Evolutionary conservation across 37 sponge, comb jelly and placozoan species (phyloP).

Genomic region (Theonella swinhoei): DNA sequence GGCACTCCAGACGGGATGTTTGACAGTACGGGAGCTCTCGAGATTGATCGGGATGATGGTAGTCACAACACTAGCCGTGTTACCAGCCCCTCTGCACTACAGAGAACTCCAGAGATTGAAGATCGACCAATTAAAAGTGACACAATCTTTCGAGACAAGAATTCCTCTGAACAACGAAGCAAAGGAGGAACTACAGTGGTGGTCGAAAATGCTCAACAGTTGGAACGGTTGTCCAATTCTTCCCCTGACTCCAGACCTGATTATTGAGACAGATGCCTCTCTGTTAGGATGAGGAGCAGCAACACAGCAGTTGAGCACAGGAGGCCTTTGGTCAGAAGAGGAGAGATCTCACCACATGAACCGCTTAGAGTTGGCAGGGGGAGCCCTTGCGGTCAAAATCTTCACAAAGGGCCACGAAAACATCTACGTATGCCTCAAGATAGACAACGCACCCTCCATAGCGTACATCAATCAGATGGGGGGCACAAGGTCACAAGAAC

Average conservation of each 20-base stretch:
- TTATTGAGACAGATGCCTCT: conserved; percentile 56
- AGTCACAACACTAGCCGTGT: conserved; percentile 27
- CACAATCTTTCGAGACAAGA: not conserved
- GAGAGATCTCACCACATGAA: conserved; percentile 57
- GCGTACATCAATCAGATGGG: conserved; percentile 59
- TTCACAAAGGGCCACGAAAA: not conserved
- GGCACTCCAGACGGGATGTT: not conserved
- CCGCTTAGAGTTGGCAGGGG: conserved; percentile 45
- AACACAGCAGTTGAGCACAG: conserved; percentile 15
- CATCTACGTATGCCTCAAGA: not conserved
- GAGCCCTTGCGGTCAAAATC: conserved; percentile 10
- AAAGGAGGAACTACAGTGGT: conserved; percentile 2
- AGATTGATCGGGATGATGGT: conserved; percentile 35
- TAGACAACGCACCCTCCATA: not conserved
- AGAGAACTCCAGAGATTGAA: conserved; percentile 34
- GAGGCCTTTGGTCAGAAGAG: conserved; percentile 45
- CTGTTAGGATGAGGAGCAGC: conserved; percentile 39
- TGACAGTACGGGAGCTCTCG: conserved; percentile 16
- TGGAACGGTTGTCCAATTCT: conserved; percentile 2
- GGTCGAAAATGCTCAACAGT: not conserved
- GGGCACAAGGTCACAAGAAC: conserved; percentile 13
- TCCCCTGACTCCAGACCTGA: not conserved
- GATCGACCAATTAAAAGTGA: not conserved
- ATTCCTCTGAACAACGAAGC: not conserved
- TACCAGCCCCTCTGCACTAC: conserved; percentile 26